Evolutionary conservation across 2,888 invertebrate species (phyloP).

Genomic region (Apamea sordens): DNA sequence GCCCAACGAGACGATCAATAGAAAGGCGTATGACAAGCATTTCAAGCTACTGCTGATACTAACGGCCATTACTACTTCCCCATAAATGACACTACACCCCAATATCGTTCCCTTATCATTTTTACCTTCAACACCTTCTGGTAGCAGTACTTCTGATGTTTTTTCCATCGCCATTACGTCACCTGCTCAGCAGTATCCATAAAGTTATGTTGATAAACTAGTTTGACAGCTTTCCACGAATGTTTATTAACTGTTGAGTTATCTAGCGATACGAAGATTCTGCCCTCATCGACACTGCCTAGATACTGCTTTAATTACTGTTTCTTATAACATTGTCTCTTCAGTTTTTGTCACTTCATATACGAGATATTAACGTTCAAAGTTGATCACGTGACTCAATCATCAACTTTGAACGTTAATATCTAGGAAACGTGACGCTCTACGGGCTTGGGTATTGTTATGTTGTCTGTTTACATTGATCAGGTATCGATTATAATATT

Average conservation of each 20-base stretch:
- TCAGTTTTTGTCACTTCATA: too few relatives aligned
- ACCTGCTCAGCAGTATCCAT: slow-evolving; percentile 5
- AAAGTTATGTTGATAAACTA: slow-evolving; percentile 12
- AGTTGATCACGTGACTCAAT: too few relatives aligned
- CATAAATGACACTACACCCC: background rate
- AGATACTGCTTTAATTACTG: background rate
- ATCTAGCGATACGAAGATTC: background rate
- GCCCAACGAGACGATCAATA: background rate
- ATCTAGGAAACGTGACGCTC: too few relatives aligned
- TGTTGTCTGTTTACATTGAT: too few relatives aligned
- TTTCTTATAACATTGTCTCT: too few relatives aligned
- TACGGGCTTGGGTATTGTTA: too few relatives aligned
- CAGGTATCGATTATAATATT: too few relatives aligned
- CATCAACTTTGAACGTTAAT: too few relatives aligned
- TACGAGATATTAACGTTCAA: too few relatives aligned
- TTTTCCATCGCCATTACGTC: slow-evolving; percentile 10
- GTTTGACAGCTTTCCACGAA: slow-evolving; percentile 12
- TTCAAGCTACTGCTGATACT: background rate
- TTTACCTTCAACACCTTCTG: slow-evolving; percentile 8
- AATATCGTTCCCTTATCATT: slow-evolving; percentile 21
- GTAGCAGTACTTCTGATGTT: slow-evolving; percentile 19
- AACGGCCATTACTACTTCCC: background rate
- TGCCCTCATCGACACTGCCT: background rate
- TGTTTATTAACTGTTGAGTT: slow-evolving; percentile 16
- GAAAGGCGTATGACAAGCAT: background rate